Evolutionary conservation across 2,888 invertebrate genomes (phyloP).

Genomic region (Pseudeuparius sepicola): DNA sequence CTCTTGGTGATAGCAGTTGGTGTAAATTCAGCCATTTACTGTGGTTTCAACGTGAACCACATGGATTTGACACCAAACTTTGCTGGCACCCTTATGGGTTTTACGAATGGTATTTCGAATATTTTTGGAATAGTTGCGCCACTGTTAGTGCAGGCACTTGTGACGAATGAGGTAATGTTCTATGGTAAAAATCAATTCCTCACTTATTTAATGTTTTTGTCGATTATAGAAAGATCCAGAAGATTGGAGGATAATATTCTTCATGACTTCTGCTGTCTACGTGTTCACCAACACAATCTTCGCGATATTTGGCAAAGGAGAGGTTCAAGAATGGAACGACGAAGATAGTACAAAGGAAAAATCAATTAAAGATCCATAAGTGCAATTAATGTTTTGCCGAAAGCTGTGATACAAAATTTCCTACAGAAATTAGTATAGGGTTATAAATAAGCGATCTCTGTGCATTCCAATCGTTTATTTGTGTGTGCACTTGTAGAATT

Average conservation of each 20-base stretch:
- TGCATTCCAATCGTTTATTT: too few relatives aligned
- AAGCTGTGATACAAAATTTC: too few relatives aligned
- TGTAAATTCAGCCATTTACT: slow-evolving; percentile 63
- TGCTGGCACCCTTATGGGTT: slow-evolving; percentile 75
- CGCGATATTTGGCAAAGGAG: slow-evolving; percentile 56
- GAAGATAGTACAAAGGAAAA: slow-evolving; percentile 14
- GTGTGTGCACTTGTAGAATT: too few relatives aligned
- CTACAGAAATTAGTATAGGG: too few relatives aligned
- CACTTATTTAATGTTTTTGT: slow-evolving; percentile 2
- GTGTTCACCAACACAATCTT: slow-evolving; percentile 59
- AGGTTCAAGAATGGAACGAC: slow-evolving; percentile 42
- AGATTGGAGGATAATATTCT: slow-evolving; percentile 69
- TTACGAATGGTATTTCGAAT: slow-evolving; percentile 69
- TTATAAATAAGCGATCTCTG: too few relatives aligned
- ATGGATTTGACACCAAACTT: slow-evolving; percentile 78
- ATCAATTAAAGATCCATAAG: too few relatives aligned
- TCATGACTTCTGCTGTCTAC: slow-evolving; percentile 59
- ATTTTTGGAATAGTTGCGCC: slow-evolving; percentile 76
- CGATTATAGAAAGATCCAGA: slow-evolving; percentile 45
- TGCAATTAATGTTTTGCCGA: too few relatives aligned
- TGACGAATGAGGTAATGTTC: slow-evolving; percentile 53
- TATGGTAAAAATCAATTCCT: not conserved
- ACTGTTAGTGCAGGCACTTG: slow-evolving; percentile 57
- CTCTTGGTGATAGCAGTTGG: slow-evolving; percentile 64
- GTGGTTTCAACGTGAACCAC: slow-evolving; percentile 70